phyloP scores from a whole-genome alignment of 2,888 invertebrate genomes.

The Pseudanteris insignis region DNA sequence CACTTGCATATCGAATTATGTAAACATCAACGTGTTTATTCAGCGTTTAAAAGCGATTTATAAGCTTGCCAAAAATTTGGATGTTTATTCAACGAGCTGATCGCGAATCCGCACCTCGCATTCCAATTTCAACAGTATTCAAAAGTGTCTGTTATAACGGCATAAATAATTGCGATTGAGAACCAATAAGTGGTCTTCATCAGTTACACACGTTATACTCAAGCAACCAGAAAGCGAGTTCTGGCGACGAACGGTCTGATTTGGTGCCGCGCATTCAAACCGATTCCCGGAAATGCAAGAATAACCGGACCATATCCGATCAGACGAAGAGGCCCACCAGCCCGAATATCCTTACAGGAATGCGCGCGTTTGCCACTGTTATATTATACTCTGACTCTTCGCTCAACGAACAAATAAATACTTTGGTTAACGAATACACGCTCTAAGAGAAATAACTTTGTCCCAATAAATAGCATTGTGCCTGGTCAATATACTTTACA shows the following conservation, averaged over 20 bases:
- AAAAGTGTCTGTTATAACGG: slow-evolving; percentile 7
- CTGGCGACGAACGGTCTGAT: slow-evolving; percentile 54
- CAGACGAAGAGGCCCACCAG: slow-evolving; percentile 11
- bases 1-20: slow-evolving; percentile 11
- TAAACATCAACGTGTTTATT: slow-evolving; percentile 17
- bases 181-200: slow-evolving; percentile 16
- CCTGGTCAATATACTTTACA: too few species aligned
- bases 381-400: too few species aligned
- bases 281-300: slow-evolving; percentile 43
- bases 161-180: slow-evolving; percentile 22
- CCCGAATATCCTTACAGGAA: slow-evolving; percentile 1
- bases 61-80: too few species aligned
- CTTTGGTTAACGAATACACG: too few species aligned
- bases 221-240: slow-evolving; percentile 19
- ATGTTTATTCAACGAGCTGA: slow-evolving; percentile 10
- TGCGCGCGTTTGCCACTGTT: too few species aligned
- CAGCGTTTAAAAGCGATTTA: slow-evolving; percentile 11
- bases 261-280: slow-evolving; percentile 29
- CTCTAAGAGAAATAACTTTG: too few species aligned
- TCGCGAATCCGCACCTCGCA: background rate
- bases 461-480: too few species aligned
- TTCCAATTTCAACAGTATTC: slow-evolving; percentile 6
- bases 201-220: slow-evolving; percentile 17
- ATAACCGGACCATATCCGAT: slow-evolving; percentile 38
- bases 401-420: too few species aligned